Evolutionary conservation across 2,888 invertebrate genomes (phyloP), one percentile per base, ranked within the genome.

Genomic region (Caenorhabditis uteleia): DNA sequence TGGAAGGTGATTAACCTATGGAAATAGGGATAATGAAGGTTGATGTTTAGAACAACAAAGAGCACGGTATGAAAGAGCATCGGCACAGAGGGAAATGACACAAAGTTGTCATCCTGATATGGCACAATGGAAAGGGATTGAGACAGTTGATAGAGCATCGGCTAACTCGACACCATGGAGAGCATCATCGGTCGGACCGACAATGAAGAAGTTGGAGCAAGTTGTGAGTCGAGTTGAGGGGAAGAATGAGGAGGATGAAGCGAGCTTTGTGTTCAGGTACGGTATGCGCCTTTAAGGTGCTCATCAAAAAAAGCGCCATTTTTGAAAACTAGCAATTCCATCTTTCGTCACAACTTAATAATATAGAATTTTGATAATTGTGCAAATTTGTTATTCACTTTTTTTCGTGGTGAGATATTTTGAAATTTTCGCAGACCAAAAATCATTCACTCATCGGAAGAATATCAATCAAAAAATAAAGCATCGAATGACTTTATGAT

Each of bases 91-190:
- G 3, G 71, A 71, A 54, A 66, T 71, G 68, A 71, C 71, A 18
- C 71, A 71, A 25, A 68, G 68, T 34, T 71, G 71, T 50, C 71
- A 71, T 60, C 71, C 71, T n/a, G 71, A 71, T 42, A 71, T 71
- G 71, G 53, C 68, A 4, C 61, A 71, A 44, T 71, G 70, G 70
- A 71, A 68, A 36, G 56, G 39, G 18, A 54, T 58, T 27, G 53
- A 62, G 40, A 40, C 16, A 20, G 46, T 48, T 21, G 56, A 48
- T 46, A 53, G 53, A n/a, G 49, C 65, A 20, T 58, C 64, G 5
- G 61, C 56, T 7, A 54, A 61, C n/a, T 56, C 62, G 4, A 62
- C 66, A 5, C 61, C 69, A 12, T 60, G 49, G 42, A 61, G 72
- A 55, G 73, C 73, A 4, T 59, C 59, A 25, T 67, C 67, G 16